These are phyloP conservation scores for Perognathus longimembris DNA, from an alignment of 2,113 vertebrate genomes.

Conservation along the genomic window DNA sequence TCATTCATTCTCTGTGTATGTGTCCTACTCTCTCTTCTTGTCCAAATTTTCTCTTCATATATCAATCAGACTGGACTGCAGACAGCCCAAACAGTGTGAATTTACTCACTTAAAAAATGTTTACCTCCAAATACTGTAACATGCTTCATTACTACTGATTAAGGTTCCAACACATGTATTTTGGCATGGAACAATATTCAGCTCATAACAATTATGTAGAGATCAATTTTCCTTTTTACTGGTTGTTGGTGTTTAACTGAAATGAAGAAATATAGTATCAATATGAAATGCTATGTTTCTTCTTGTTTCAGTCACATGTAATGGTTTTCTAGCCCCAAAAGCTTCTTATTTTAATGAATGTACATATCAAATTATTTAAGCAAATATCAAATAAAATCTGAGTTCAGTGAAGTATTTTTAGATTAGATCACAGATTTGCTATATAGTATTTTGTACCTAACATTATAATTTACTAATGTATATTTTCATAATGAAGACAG, in stretches of 20 bases:
- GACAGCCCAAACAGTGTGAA: not conserved
- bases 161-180: not conserved
- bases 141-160: too few relatives aligned
- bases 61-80: not conserved
- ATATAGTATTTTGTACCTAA: not conserved
- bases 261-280: not conserved
- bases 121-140: too few relatives aligned
- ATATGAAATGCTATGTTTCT: not conserved
- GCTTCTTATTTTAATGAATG: conserved; percentile 31
- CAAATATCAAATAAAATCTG: too few relatives aligned
- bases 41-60: not conserved
- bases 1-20: not conserved
- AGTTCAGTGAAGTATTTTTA: not conserved
- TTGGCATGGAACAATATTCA: not conserved
- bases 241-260: not conserved
- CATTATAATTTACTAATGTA: conserved; percentile 24
- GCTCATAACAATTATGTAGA: not conserved
- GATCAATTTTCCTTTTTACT: not conserved
- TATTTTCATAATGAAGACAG: not conserved
- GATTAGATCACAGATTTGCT: not conserved
- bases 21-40: not conserved
- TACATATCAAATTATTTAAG: not conserved
- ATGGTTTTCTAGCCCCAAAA: conserved; percentile 53
- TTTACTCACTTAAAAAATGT: not conserved
- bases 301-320: not conserved